Base-by-base conservation (phyloP, 2,797 vertebrate species). In the Neosalanx taihuensis region DNA sequence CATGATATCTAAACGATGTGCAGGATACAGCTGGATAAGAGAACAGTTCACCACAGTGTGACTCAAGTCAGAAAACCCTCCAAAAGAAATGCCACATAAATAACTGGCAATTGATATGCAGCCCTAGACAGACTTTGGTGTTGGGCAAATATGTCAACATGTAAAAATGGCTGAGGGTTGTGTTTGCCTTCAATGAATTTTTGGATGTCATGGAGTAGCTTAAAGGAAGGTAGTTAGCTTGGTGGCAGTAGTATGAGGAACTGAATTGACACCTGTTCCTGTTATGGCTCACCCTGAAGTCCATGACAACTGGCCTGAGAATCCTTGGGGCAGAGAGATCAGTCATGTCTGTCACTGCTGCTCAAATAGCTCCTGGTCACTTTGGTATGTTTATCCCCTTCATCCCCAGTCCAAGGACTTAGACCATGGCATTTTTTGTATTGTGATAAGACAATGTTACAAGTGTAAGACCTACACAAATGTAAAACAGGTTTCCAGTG, bases 241-340 rank as follows among this genome's bases (percentile, higher is more conserved):
- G 51, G 63, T 74, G 70, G 29, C 31, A 12, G 58, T 60, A 71
- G 12, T 76, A 49, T 73, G n/a, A 70, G 46, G 33, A 53, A 57
- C 62, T 35, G n/a, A 65, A 49, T 58, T 35, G n/a, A 65, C 90
- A 91, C 88, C 89, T 91, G 89, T 89, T 89, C 63, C 72, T 76
- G 67, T 75, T 80, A 74, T 79, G 81, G 77, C 75, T 80, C 65
- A 51, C 60, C 72, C 59, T 62, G 69, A 80, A 82, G 73, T 79
- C 68, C 81, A 79, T 81, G 75, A 84, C 83, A 84, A 86, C 86
- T 84, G 81, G 67, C 71, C 72, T 77, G 59, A 35, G 23, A 70
- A 69, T 78, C 23, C 69, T 76, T n/a, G 62, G 33, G 18, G 59
- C 65, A 58, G 68, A 72, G 51, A 76, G 69, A 83, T 77, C 74